Evolutionary conservation across 2,888 invertebrate species (phyloP), one percentile per base, ranked within the genome.

Genomic region (Tetropium fuscum): DNA sequence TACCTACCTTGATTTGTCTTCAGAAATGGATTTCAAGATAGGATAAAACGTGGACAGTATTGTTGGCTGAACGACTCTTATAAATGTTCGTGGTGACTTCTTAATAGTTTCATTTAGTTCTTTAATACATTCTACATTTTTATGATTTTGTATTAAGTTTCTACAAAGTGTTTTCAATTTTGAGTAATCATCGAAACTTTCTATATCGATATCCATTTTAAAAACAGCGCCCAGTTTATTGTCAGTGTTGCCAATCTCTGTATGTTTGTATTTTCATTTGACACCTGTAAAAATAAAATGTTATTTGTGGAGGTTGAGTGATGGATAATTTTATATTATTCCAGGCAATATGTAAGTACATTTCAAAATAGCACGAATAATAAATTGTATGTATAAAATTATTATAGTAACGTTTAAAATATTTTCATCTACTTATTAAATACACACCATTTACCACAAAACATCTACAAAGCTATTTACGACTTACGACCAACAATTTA

Each of bases 41-140:
- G 72, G 71, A 69, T 69, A 75, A 59, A 74, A 69, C 36, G 68
- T 61, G 2, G 72, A 63, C 8, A 77, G 63, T 16, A 75, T 59
- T 8, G 60, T 54, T 4, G 65, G 64, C 32, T 71, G 68, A 4
- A 69, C 60, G 15, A 58, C 60, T 62, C 63, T 66, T 18, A 74
- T 62, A 62, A 73, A 66, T 13, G 58, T 54, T 3, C 64, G 44
- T 27, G 68, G 58, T 6, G 66, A 56, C 30, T 49, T 38, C n/a
- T 48, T 15, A 15, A 74, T 45, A 15, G 66, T 27, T 4, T 18
- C 18, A 32, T 70, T 63, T 36, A 76, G 22, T 43, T 69, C 63
- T 44, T 61, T 60, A 18, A 76, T 20, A 41, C 58, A 60, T 1
- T 66, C 59, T 2, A 69, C 5, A 60, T 75, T 60, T 19, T 63